These are phyloP conservation scores for Lypha dubia DNA, from an alignment of 2,888 invertebrate species.

Conservation along the genomic window DNA sequence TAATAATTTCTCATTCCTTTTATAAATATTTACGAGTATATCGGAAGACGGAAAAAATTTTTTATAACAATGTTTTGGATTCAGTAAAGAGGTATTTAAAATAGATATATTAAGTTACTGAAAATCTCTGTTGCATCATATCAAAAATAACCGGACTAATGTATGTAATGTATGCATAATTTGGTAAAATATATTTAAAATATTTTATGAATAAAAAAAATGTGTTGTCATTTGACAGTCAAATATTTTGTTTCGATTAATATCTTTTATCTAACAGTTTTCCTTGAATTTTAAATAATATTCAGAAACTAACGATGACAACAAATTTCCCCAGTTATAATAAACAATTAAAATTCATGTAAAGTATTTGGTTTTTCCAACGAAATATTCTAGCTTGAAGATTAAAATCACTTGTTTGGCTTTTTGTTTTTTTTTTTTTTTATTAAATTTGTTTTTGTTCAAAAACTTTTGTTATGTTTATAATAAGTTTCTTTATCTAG, in stretches of 20 bases:
- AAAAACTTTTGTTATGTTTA: slow-evolving; percentile 28
- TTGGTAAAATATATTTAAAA: not conserved
- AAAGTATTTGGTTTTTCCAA: not conserved
- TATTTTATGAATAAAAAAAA: not conserved
- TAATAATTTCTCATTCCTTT: no score
- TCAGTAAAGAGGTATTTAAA: no score
- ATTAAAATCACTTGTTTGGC: slow-evolving; percentile 16
- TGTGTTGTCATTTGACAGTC: slow-evolving; percentile 22
- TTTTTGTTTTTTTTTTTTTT: slow-evolving; percentile 36
- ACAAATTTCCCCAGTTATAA: slow-evolving; percentile 46
- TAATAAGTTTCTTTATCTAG: slow-evolving; percentile 63
- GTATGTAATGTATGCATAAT: no score
- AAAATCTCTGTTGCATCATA: no score
- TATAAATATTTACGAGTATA: no score
- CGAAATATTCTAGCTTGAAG: not conserved
- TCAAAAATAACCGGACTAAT: no score
- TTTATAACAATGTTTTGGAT: no score
- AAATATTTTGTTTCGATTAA: slow-evolving; percentile 6
- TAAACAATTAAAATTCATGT: slow-evolving; percentile 66
- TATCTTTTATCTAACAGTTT: slow-evolving; percentile 17
- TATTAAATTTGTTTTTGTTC: no score
- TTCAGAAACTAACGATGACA: slow-evolving; percentile 28
- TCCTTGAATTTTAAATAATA: slow-evolving; percentile 28
- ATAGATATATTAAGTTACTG: no score
- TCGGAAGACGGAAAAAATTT: no score